Base-by-base conservation (phyloP, 2,888 invertebrate species). In the Aricia artaxerxes region DNA sequence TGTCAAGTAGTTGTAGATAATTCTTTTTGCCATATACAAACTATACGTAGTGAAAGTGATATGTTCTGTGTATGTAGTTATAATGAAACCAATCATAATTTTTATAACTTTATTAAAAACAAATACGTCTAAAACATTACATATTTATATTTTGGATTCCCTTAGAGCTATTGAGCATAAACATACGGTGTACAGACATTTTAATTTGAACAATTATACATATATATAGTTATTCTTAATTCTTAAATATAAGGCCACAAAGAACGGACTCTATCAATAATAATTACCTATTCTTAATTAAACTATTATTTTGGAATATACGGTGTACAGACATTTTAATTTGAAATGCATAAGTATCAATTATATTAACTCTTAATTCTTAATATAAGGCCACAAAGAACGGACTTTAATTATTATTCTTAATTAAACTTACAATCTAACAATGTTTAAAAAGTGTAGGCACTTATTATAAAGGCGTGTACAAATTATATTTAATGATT, bases 141-240 rank as follows among this genome's bases (percentile, higher is more conserved):
- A 72, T 73, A 38, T 16, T 6, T 38, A 40, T 40, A 73, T 73
- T 40, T 73, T 73, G 40, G 40, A 73, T 40, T 40, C 13, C 35
- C 73, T 16, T 73, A 73, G 40, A 40, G 40, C 73, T 40, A 73
- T 73, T 73, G 73, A 40, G 73, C 73, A 73, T 73, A 16, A 73
- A 38, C 16, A 73, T 73, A 40, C 40, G 73, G 35, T 73, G 40
- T 73, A n/a, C 73, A 73, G 4, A 38, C 64, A 69, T 5, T 31
- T 31, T 73, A 73, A 16, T 38, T 73, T 13, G 4, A 73, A 38
- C 2, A 16, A n/a, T 60, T 73, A 61, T 11, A 2, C 11, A n/a
- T 49, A 40, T 40, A 31, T 31, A 64, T 2, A 61, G 24, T 60
- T 4, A 60, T 60, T 1, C 64, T 64, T 9, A 31, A 64, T 64